Evolutionary conservation across 2,797 vertebrate species (phyloP).

Genomic region (Peromyscus nudipes): DNA sequence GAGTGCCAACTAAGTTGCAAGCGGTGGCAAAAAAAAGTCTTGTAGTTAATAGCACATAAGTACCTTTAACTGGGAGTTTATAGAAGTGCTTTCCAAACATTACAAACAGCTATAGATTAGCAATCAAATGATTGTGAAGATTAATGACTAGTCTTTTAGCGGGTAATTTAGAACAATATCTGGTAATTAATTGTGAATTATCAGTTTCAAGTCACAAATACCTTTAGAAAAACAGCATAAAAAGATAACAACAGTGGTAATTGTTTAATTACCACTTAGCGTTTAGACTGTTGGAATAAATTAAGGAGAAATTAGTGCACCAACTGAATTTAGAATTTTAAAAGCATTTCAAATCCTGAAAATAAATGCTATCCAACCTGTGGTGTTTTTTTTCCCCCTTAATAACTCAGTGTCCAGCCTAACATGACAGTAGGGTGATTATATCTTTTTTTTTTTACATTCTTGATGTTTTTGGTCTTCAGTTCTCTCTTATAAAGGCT

Average conservation of each 20-base stretch:
- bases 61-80: conserved; percentile 88
- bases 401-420: background rate
- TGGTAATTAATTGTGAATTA: conserved; percentile 98
- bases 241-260: conserved; percentile 70
- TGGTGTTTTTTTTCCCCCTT: background rate
- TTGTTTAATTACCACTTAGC: conserved; percentile 74
- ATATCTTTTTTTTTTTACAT: no score
- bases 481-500: background rate
- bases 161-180: conserved; percentile 99
- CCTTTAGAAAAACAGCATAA: conserved; percentile 88
- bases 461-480: background rate
- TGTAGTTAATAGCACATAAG: conserved; percentile 89
- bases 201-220: conserved; percentile 92
- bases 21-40: conserved; percentile 89
- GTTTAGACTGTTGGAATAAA: conserved; percentile 68
- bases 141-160: conserved; percentile 96
- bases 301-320: conserved; percentile 61
- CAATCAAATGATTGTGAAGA: conserved; percentile 95
- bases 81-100: conserved; percentile 91
- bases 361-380: background rate
- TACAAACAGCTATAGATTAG: conserved; percentile 96
- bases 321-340: conserved; percentile 10
- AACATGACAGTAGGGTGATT: background rate
- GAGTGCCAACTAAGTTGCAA: conserved; percentile 92
- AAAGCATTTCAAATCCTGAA: conserved; percentile 46